These are phyloP conservation scores for Eublepharis macularius DNA, from an alignment of 2,113 vertebrate species.

Conservation along the genomic window DNA sequence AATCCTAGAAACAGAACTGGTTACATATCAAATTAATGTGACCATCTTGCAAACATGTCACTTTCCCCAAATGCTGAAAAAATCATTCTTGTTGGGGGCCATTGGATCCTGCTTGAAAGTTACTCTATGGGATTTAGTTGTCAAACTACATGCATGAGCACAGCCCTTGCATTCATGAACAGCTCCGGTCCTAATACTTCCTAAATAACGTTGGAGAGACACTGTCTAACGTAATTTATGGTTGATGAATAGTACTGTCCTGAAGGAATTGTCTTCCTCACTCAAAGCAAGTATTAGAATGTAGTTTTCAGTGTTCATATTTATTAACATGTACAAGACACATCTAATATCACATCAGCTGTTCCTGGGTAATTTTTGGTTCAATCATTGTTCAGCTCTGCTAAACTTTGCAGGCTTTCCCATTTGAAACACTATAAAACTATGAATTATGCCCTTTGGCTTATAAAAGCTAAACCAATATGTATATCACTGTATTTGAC, in stretches of 20 bases:
- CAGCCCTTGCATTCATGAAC: background rate
- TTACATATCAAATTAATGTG: background rate
- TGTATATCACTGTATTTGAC: background rate
- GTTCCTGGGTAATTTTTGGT: background rate
- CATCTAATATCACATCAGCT: background rate
- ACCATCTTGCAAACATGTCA: background rate
- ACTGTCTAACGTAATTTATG: background rate
- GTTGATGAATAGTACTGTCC: background rate
- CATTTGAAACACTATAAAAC: background rate
- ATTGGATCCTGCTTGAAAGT: background rate
- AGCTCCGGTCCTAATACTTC: background rate
- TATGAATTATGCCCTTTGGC: background rate
- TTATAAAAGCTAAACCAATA: background rate
- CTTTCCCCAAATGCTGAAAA: background rate
- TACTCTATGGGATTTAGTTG: background rate
- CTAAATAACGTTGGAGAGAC: background rate
- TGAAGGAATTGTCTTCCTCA: background rate
- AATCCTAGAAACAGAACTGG: background rate
- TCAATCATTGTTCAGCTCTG: background rate
- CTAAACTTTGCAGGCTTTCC: background rate
- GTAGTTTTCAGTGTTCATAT: background rate
- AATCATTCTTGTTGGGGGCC: background rate
- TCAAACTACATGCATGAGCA: background rate
- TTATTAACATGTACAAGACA: background rate
- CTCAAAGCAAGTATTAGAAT: background rate